These are phyloP conservation scores for Agonopterix subpropinquella DNA, from an alignment of 2,888 invertebrate species.

Conservation along the genomic window DNA sequence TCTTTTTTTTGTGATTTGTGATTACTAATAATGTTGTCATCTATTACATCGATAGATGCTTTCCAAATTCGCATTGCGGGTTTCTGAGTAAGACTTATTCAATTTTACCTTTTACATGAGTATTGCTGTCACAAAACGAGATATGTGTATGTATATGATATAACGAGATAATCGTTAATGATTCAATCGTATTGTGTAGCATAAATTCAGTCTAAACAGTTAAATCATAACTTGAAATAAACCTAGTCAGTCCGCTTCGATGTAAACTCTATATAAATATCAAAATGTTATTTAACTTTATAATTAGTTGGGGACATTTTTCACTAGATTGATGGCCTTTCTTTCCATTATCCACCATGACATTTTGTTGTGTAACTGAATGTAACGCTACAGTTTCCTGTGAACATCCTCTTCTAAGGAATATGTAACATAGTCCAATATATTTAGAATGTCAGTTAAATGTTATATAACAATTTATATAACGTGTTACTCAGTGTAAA, in stretches of 20 bases:
- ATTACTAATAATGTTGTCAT: too few species aligned
- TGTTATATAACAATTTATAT: slow-evolving; percentile 1
- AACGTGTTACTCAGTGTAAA: slow-evolving; percentile 4
- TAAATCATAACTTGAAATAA: slow-evolving; percentile 11
- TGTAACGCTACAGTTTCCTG: too few species aligned
- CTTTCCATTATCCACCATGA: slow-evolving; percentile 1
- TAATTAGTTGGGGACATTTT: neutral
- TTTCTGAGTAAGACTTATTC: too few species aligned
- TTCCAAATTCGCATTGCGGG: too few species aligned
- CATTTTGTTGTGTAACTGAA: neutral
- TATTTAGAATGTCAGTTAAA: neutral
- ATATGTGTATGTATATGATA: too few species aligned
- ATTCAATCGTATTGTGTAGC: too few species aligned
- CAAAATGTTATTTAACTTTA: slow-evolving; percentile 10
- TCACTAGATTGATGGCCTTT: slow-evolving; percentile 1
- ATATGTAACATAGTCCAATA: neutral
- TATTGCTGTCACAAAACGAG: too few species aligned
- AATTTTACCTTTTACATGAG: too few species aligned
- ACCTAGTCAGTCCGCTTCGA: slow-evolving; percentile 40
- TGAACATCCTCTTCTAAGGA: too few species aligned
- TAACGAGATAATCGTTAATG: too few species aligned
- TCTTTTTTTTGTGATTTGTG: too few species aligned
- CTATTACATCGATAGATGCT: too few species aligned
- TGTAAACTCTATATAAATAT: slow-evolving; percentile 12
- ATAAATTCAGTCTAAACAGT: slow-evolving; percentile 22